Evolutionary conservation across 2,113 vertebrate genomes (phyloP), one percentile per base, ranked within the genome.

Genomic region (Dipodomys spectabilis): DNA sequence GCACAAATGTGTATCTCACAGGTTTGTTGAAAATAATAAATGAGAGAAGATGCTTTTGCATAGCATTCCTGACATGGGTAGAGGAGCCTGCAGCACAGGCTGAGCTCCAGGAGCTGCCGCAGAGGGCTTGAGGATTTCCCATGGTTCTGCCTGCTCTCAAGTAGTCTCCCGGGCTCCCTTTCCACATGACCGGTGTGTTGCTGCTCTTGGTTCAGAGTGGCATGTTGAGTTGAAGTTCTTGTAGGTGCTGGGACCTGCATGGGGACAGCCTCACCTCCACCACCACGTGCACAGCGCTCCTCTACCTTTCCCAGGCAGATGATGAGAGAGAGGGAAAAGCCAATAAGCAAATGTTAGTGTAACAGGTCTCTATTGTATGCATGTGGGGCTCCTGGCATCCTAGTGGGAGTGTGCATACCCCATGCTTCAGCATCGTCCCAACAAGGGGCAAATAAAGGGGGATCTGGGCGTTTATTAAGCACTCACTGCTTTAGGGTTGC

Each of bases 71-170:
- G 16, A 25, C 3, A 0, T 4, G 69, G 79, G 71, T 28, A 74
- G 39, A 69, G 64, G 77, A 44, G 23, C 9, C 35, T 5, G 4
- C 12, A 44, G 65, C 49, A 8, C 57, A 19, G 10, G 13, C 19
- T 72, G 60, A 0, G 0, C 9, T 4, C 6, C 65, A 30, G 0
- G 16, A 27, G 39, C 6, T 53, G 53, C 18, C 60, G 9, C 69
- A 39, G 22, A 67, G 35, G 23, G 68, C 62, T 23, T 18, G 6
- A 7, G 10, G 10, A 4, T 8, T n/a, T 0, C n/a, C 7, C 6
- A 8, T 19, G 22, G 30, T 53, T 23, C 49, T 4, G 3, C 28
- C 39, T 20, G 15, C 53, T 57, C 16, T 57, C 53, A 13, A 4
- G 16, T 57, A 13, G 15, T 13, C 53, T 16, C 53, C 53, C 15